Conservation (phyloP, 2,797 vertebrate species). For the Malacoraja senta region DNA sequence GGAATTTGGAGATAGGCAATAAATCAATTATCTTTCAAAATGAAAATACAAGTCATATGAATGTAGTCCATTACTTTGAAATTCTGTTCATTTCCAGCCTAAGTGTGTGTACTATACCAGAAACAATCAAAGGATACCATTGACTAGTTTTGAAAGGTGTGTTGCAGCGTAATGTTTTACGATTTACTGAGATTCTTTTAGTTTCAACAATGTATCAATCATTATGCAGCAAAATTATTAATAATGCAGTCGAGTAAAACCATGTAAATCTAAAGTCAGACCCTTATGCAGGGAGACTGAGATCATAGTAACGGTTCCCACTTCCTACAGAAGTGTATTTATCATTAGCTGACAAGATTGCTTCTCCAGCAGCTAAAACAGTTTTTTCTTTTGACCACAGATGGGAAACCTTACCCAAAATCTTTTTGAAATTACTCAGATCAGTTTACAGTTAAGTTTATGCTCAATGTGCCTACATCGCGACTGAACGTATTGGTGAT, state of each 20-base stretch:
- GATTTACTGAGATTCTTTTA: background rate
- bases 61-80: background rate
- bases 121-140: background rate
- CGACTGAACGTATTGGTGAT: no score
- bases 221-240: background rate
- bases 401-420: background rate
- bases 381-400: background rate
- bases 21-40: slow-evolving; percentile 23
- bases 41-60: background rate
- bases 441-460: background rate
- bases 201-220: background rate
- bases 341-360: background rate
- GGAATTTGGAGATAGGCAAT: background rate
- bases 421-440: background rate
- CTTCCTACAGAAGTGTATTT: background rate
- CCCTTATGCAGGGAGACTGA: background rate
- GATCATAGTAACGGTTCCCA: background rate
- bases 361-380: no score
- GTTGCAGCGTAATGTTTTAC: background rate
- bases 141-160: background rate
- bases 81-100: background rate
- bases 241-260: background rate
- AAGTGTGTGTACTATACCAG: no score
- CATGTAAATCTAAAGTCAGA: background rate
- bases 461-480: background rate